phyloP scores from a whole-genome alignment of 2,888 invertebrate species.

The Platycnemis pennipes region DNA sequence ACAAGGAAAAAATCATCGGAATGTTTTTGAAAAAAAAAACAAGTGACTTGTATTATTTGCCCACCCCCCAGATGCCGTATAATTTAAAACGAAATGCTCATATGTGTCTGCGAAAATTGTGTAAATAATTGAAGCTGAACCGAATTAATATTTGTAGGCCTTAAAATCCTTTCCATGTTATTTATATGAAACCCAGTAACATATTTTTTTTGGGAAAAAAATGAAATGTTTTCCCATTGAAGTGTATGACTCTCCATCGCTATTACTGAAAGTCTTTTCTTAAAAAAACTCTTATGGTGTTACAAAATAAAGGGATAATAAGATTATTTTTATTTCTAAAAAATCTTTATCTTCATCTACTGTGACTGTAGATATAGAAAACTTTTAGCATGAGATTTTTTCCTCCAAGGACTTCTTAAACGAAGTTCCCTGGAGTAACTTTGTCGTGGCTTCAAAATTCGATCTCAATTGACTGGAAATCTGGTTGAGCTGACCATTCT shows the following conservation, averaged over 20 bases:
- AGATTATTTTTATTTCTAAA: neutral
- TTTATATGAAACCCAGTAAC: slow-evolving; percentile 68
- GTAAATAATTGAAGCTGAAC: slow-evolving; percentile 66
- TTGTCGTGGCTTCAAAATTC: neutral
- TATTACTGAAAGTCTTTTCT: slow-evolving; percentile 58
- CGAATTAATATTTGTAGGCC: slow-evolving; percentile 62
- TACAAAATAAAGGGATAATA: slow-evolving; percentile 3
- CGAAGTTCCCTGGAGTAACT: neutral
- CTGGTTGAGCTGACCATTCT: neutral
- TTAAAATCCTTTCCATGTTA: slow-evolving; percentile 61
- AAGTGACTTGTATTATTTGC: slow-evolving; percentile 26
- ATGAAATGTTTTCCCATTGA: slow-evolving; percentile 50
- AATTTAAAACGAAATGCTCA: slow-evolving; percentile 62
- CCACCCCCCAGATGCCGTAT: slow-evolving; percentile 1
- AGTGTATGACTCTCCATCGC: slow-evolving; percentile 65
- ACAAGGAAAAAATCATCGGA: slow-evolving; percentile 1
- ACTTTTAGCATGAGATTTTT: neutral
- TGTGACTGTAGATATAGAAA: neutral
- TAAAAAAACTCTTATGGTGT: slow-evolving; percentile 12
- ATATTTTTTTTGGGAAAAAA: slow-evolving; percentile 17
- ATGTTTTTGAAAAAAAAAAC: neutral
- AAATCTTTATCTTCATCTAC: neutral
- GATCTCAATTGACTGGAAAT: neutral
- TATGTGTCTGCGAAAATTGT: slow-evolving; percentile 56
- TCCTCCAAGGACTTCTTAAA: neutral